phyloP scores from a whole-genome alignment of 2,888 invertebrate species.

The Anaspis maculata region DNA sequence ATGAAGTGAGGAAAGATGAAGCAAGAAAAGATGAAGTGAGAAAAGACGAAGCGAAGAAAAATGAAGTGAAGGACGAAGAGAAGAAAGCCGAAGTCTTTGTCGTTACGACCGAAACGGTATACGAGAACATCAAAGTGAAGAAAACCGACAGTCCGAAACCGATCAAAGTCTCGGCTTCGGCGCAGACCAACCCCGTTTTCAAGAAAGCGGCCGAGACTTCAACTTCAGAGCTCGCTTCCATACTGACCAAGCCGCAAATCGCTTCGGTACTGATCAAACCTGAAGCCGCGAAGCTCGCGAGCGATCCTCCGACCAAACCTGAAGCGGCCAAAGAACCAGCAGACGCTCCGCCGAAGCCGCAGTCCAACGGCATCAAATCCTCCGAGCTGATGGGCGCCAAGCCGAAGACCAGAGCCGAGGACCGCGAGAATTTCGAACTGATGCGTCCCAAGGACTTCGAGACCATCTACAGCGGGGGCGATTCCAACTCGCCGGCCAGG shows the following conservation, averaged over 20 bases:
- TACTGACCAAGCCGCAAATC: neutral
- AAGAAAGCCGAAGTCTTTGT: slow-evolving; percentile 37
- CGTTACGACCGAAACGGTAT: slow-evolving; percentile 38
- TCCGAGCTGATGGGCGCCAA: slow-evolving; percentile 27
- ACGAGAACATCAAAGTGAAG: slow-evolving; percentile 43
- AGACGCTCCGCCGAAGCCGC: no score
- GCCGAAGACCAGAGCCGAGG: no score
- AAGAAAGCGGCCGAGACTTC: slow-evolving; percentile 32
- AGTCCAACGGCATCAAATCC: neutral
- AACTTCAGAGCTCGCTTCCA: neutral
- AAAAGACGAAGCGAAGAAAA: slow-evolving; percentile 12
- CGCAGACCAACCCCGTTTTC: slow-evolving; percentile 48
- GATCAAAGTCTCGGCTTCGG: slow-evolving; percentile 49
- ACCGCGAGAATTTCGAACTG: slow-evolving; percentile 41
- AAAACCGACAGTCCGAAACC: slow-evolving; percentile 35
- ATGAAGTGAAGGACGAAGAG: slow-evolving; percentile 24
- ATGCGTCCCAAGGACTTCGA: slow-evolving; percentile 51
- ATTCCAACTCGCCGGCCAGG: slow-evolving; percentile 27
- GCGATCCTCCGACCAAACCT: neutral
- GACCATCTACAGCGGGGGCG: slow-evolving; percentile 41
- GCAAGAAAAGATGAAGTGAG: slow-evolving; percentile 6
- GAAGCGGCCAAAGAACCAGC: neutral
- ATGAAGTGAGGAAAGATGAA: no score
- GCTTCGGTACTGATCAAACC: neutral
- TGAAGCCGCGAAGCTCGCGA: neutral